Percentiles rank a stretch among this genome's conserved stretches.
Conservation (phyloP, 37 sponge, comb jelly and placozoan genomes). For the Beroe ovata region DNA sequence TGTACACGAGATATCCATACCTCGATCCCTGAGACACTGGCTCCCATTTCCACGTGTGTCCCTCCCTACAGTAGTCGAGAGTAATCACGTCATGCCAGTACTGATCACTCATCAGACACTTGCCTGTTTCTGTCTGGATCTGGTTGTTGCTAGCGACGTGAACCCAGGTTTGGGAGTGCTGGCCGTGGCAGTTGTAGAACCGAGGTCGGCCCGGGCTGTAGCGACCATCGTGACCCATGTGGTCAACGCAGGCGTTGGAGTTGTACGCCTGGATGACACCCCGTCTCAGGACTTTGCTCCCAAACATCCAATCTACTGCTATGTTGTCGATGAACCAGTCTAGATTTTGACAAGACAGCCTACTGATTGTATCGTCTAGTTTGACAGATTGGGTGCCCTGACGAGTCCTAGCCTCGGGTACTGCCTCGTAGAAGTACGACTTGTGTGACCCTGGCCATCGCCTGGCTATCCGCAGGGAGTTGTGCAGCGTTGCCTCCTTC, state of each 20-base stretch:
- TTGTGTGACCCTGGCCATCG: neutral
- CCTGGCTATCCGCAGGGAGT: neutral
- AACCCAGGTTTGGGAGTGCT: constrained; percentile 27
- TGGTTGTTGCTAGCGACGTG: neutral
- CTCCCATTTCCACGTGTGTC: constrained; percentile 33
- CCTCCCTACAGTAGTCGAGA: constrained; percentile 11
- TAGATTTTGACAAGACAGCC: neutral
- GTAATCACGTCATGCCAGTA: constrained; percentile 59
- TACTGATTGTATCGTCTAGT: neutral
- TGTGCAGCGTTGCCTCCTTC: neutral
- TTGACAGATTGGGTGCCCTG: neutral
- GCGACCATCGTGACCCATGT: constrained; percentile 43
- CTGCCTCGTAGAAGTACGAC: neutral
- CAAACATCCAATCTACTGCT: constrained; percentile 34
- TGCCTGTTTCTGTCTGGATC: constrained; percentile 34
- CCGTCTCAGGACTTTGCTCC: neutral
- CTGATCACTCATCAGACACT: constrained; percentile 41
- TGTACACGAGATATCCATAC: constrained; percentile 26
- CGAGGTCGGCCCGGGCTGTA: constrained; percentile 30
- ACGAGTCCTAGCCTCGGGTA: neutral
- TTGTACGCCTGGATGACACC: neutral
- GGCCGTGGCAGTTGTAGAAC: constrained; percentile 50
- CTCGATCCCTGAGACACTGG: neutral
- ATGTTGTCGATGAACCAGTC: constrained; percentile 43
- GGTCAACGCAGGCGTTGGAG: constrained; percentile 18